phyloP scores from a whole-genome alignment of 2,888 invertebrate genomes.

The Phytoseiulus persimilis region DNA sequence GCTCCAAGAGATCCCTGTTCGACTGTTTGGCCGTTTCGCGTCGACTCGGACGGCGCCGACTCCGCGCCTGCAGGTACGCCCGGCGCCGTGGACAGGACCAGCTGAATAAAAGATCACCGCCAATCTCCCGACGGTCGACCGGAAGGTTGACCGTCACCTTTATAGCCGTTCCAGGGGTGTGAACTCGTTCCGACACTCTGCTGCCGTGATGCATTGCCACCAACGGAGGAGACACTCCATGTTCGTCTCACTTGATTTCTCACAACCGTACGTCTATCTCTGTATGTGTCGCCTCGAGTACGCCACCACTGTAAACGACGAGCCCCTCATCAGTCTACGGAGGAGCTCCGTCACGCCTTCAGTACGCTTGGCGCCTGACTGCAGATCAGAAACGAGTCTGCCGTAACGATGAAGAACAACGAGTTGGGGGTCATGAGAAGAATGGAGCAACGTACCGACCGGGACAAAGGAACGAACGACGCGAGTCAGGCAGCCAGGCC shows the following conservation, averaged over 20 bases:
- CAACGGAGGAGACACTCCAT: background rate
- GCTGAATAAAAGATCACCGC: background rate
- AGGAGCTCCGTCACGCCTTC: background rate
- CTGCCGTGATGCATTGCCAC: background rate
- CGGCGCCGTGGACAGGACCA: background rate
- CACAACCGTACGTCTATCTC: background rate
- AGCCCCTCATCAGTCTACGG: background rate
- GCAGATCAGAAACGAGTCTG: background rate
- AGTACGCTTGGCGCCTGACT: background rate
- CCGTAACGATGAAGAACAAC: conserved; percentile 5
- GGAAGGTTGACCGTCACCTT: background rate
- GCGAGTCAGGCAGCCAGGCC: background rate
- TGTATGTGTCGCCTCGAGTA: background rate
- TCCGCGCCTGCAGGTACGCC: background rate
- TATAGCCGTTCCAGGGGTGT: background rate
- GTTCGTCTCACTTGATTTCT: background rate
- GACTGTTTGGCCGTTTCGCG: background rate
- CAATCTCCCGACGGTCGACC: background rate
- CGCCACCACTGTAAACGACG: background rate
- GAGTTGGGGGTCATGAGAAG: background rate
- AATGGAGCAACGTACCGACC: background rate
- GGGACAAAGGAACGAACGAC: background rate
- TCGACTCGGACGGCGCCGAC: background rate
- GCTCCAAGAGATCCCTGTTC: background rate
- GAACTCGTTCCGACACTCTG: background rate